These are phyloP conservation scores for Conomelus anceps DNA, from an alignment of 2,888 invertebrate genomes.

Conservation along the genomic window DNA sequence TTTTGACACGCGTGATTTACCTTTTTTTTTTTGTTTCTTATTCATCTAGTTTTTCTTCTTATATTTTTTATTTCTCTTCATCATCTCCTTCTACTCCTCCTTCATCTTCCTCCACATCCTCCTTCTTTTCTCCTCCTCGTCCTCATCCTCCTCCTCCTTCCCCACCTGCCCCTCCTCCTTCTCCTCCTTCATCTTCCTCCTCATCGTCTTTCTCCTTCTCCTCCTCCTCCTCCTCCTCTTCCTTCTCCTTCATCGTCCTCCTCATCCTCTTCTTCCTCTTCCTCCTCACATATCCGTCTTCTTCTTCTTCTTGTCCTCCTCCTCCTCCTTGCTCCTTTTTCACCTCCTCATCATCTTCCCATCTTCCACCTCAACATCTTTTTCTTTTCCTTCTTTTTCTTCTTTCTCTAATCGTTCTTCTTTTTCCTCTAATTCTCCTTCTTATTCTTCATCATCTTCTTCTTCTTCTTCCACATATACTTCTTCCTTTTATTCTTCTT, in stretches of 20 bases:
- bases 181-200: neutral
- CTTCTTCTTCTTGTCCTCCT: neutral
- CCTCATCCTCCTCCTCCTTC: neutral
- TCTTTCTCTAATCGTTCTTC: neutral
- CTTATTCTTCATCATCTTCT: too few species aligned
- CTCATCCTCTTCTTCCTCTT: neutral
- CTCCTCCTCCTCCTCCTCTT: neutral
- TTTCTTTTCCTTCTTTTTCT: neutral
- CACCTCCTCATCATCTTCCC: neutral
- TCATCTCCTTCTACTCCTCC: neutral
- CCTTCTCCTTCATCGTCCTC: neutral
- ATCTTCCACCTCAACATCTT: neutral
- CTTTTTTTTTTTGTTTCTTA: neutral
- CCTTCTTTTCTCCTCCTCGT: neutral
- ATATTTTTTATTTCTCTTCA: neutral
- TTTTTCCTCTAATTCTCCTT: too few species aligned
- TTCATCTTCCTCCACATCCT: neutral
- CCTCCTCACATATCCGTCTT: neutral
- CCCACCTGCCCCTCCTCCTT: neutral
- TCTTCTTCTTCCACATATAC: too few species aligned
- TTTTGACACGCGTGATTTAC: neutral
- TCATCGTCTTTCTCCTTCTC: neutral
- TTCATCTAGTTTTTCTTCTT: neutral
- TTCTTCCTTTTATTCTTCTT: neutral
- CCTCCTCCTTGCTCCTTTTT: neutral